Evolutionary conservation across 2,797 vertebrate species (phyloP).

Genomic region (Anabas testudineus): DNA sequence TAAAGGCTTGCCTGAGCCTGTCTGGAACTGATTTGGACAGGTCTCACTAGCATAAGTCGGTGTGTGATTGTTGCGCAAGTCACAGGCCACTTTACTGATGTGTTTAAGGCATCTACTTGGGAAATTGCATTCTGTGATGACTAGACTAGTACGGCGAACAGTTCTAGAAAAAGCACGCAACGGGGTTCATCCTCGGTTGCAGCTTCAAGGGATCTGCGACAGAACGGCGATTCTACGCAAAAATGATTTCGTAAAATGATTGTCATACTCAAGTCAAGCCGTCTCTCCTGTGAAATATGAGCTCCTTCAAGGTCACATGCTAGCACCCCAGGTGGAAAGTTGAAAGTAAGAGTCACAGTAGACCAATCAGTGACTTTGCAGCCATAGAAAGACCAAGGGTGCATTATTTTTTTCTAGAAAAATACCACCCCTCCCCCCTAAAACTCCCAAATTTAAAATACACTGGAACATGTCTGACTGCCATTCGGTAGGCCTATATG

Average conservation of each 20-base stretch:
- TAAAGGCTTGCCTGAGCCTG: slow-evolving; percentile 76
- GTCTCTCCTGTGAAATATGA: slow-evolving; percentile 89
- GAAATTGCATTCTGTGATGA: slow-evolving; percentile 81
- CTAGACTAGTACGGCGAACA: slow-evolving; percentile 49
- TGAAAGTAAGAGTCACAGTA: slow-evolving; percentile 90
- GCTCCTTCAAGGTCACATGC: slow-evolving; percentile 80
- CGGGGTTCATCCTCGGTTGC: slow-evolving; percentile 4
- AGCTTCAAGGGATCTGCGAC: slow-evolving; percentile 35
- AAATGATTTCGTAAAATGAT: slow-evolving; percentile 78
- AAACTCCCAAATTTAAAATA: slow-evolving; percentile 81
- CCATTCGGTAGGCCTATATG: slow-evolving; percentile 88
- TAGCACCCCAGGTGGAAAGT: slow-evolving; percentile 92
- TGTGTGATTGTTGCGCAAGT: slow-evolving; percentile 87
- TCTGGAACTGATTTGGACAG: slow-evolving; percentile 80
- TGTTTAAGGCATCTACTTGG: slow-evolving; percentile 87
- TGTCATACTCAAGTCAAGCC: slow-evolving; percentile 92
- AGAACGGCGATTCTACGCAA: slow-evolving; percentile 41
- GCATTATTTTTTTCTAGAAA: slow-evolving; percentile 86
- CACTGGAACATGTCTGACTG: slow-evolving; percentile 87
- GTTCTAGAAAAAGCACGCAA: slow-evolving; percentile 35
- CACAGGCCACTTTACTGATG: slow-evolving; percentile 83
- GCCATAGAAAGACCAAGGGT: slow-evolving; percentile 89
- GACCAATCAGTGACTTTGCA: slow-evolving; percentile 96
- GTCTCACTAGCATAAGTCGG: slow-evolving; percentile 78
- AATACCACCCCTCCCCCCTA: slow-evolving; percentile 80